phyloP scores from a whole-genome alignment of 2,113 vertebrate species.

The Brienomyrus brachyistius region DNA sequence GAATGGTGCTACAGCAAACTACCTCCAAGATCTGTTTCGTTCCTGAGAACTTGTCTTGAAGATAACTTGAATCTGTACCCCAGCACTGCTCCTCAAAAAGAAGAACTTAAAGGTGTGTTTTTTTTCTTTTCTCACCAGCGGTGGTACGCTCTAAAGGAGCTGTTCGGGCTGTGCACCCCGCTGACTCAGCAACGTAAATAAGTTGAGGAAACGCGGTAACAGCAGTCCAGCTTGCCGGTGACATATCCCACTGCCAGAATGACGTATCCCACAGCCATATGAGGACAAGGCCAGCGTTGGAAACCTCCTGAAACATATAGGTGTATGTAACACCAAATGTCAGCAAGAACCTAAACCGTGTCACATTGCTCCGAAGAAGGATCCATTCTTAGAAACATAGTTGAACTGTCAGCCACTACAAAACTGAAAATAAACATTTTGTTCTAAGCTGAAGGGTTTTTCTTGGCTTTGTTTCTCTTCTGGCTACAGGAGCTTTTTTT shows the following conservation, averaged over 20 bases:
- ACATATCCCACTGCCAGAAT: background rate
- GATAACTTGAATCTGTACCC: background rate
- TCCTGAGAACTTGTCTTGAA: background rate
- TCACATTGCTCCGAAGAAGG: background rate
- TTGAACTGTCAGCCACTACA: background rate
- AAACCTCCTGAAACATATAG: background rate
- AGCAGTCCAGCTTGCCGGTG: background rate
- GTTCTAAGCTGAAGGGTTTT: background rate
- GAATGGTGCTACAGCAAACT: background rate
- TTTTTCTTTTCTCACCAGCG: background rate
- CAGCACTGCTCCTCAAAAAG: background rate
- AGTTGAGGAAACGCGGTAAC: background rate
- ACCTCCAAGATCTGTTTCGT: background rate
- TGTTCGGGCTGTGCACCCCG: background rate
- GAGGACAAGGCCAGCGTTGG: background rate
- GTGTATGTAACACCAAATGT: background rate
- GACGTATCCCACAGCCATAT: background rate
- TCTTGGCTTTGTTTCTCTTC: background rate
- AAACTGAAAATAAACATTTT: conserved; percentile 20
- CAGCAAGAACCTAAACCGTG: background rate
- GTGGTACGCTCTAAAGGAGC: background rate
- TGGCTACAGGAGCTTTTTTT: background rate
- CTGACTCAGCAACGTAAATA: background rate
- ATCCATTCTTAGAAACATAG: background rate
- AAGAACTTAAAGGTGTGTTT: background rate